Evolutionary conservation across 2,797 vertebrate species (phyloP), one percentile per base, ranked within the genome.

Genomic region (Erpetoichthys calabaricus): DNA sequence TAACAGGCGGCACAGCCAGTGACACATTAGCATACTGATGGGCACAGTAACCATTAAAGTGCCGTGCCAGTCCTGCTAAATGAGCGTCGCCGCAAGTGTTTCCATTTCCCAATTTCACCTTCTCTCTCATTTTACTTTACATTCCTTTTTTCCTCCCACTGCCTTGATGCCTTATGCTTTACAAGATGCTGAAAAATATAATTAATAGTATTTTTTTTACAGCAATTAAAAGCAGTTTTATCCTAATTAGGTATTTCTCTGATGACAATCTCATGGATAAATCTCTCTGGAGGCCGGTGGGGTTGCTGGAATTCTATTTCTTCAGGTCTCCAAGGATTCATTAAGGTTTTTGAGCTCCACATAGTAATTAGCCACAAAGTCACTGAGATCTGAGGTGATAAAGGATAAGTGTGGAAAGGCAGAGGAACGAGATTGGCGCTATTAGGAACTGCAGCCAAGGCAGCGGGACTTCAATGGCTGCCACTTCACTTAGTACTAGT

Each of bases 201-300:
- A 73, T 70, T 70, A 74, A 71, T 73, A 63, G 65, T 58, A 64
- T 63, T 74, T 65, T 58, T 58, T 72, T 78, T 66, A 68, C 62
- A 56, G 64, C 63, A 70, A 75, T 79, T 79, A 76, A 79, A 75
- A 72, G 67, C 60, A 68, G 72, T 71, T 78, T 76, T 75, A 74
- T 81, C 72, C 75, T 81, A 72, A 77, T 81, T 78, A 78, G 67
- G 65, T 77, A 59, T 71, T 64, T 67, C 55, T 64, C 57, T 63
- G 67, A 65, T 73, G 74, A 75, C 73, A 78, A 72, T 67, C 72
- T 53, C 60, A 61, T 54, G 55, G 58, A 59, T 58, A 59, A 62
- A 49, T 57, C 61, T 68, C 62, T 67, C 62, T 56, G 57, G 60
- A 51, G 57, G 57, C 57, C 10, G 44, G 42, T 7, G 60, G 63